These are phyloP conservation scores for Girardinichthys multiradiatus DNA, from an alignment of 2,113 vertebrate species.

Conservation along the genomic window DNA sequence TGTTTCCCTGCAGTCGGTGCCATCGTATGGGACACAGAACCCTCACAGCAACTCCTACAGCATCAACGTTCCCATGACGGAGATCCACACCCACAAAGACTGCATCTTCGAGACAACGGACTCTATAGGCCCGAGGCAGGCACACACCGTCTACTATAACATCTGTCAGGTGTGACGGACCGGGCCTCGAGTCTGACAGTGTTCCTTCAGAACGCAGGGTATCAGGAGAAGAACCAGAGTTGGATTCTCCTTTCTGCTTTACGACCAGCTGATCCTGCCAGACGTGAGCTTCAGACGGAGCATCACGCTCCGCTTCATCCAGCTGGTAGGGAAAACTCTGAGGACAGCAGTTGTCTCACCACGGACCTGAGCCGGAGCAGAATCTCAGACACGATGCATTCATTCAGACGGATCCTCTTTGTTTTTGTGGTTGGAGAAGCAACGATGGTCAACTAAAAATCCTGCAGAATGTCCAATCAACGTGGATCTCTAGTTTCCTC, in stretches of 20 bases:
- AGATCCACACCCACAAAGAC: slow-evolving; percentile 75
- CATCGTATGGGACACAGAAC: slow-evolving; percentile 66
- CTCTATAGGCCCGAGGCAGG: slow-evolving; percentile 50
- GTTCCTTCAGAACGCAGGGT: neutral
- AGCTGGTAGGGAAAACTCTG: no score
- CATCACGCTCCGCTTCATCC: neutral
- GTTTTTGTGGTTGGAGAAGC: no score
- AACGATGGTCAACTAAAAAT: no score
- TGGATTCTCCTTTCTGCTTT: neutral
- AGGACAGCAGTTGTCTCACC: neutral
- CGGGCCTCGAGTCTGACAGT: neutral
- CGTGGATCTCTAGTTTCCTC: no score
- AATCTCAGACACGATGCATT: no score
- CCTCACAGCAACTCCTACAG: slow-evolving; percentile 55
- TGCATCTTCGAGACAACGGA: slow-evolving; percentile 71
- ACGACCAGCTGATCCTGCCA: neutral
- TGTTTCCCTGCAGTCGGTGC: slow-evolving; percentile 46
- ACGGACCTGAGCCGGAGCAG: neutral
- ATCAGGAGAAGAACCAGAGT: neutral
- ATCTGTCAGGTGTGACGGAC: slow-evolving; percentile 83
- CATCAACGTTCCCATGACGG: slow-evolving; percentile 67
- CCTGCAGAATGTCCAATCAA: no score
- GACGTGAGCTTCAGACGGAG: neutral
- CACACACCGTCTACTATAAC: slow-evolving; percentile 82
- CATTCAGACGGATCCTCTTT: no score